A percentile compares a stretch with the other conserved stretches of the same genome.
phyloP scores from a whole-genome alignment of 2,797 vertebrate genomes.

The Danionella dracula region DNA sequence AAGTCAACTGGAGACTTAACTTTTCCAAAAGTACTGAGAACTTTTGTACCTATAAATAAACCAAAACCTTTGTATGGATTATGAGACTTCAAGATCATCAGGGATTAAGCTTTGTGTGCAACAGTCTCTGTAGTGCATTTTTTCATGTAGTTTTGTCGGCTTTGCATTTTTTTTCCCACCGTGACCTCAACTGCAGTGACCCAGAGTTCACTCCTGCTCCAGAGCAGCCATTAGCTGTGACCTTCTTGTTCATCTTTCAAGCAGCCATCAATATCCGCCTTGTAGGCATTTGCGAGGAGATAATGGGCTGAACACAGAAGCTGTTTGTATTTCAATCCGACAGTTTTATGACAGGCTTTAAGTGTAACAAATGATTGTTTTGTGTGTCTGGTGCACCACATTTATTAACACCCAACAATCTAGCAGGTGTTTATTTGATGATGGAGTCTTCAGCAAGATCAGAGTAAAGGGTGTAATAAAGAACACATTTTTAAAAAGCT shows the following conservation, averaged over 20 bases:
- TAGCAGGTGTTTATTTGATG: neutral
- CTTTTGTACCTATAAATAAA: slow-evolving; percentile 4
- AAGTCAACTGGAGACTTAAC: neutral
- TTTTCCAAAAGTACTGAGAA: neutral
- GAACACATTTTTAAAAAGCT: neutral
- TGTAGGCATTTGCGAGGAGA: slow-evolving; percentile 18
- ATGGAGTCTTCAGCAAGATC: neutral
- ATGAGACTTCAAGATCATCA: neutral
- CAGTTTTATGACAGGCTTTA: neutral
- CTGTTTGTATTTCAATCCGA: slow-evolving; percentile 11
- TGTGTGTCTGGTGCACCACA: no score
- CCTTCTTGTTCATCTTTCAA: slow-evolving; percentile 3
- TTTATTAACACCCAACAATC: neutral
- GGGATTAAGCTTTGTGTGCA: neutral
- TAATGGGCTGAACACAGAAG: slow-evolving; percentile 17
- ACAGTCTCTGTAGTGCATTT: slow-evolving; percentile 2
- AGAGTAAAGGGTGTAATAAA: neutral
- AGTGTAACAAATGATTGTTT: neutral
- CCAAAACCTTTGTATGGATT: neutral
- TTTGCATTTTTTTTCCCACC: slow-evolving; percentile 22
- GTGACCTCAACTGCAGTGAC: slow-evolving; percentile 12
- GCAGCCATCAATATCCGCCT: neutral
- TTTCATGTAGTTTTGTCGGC: neutral
- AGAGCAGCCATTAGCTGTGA: slow-evolving; percentile 16
- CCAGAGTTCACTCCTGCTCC: slow-evolving; percentile 15